These are phyloP conservation scores for Larimichthys crocea DNA, from an alignment of 2,113 vertebrate genomes.

Conservation along the genomic window DNA sequence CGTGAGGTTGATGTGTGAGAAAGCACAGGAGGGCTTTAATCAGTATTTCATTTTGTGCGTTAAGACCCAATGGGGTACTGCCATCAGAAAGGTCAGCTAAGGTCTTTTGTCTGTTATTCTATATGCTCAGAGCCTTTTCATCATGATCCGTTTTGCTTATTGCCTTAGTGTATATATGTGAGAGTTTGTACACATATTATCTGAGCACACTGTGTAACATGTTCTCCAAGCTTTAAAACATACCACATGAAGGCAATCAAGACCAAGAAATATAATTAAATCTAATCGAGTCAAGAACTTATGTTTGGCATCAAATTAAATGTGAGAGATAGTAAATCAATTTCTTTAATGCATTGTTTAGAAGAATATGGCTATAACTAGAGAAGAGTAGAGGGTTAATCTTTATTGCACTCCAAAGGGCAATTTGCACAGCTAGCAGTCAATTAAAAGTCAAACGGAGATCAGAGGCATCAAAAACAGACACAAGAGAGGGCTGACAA, in stretches of 20 bases:
- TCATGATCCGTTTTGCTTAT: conserved; percentile 11
- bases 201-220: background rate
- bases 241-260: conserved; percentile 8
- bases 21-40: conserved; percentile 59
- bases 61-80: conserved; percentile 20
- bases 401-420: conserved; percentile 12
- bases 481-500: background rate
- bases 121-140: conserved; percentile 19
- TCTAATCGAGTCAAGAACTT: background rate
- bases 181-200: background rate
- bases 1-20: conserved; percentile 43
- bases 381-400: conserved; percentile 21
- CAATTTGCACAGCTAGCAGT: conserved; percentile 24
- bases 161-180: background rate
- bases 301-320: conserved; percentile 29
- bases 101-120: conserved; percentile 40
- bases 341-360: conserved; percentile 31
- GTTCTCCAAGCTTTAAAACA: background rate
- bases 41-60: conserved; percentile 52
- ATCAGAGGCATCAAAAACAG: conserved; percentile 27
- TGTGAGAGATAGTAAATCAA: conserved; percentile 18
- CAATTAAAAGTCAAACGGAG: conserved; percentile 20
- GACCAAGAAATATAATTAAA: conserved; percentile 24
- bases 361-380: conserved; percentile 9
- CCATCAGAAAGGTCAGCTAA: conserved; percentile 43